A percentile compares a stretch with the other conserved stretches of the same genome.
phyloP scores from a whole-genome alignment of 2,797 vertebrate species.

The Alcedo quadribrachys region DNA sequence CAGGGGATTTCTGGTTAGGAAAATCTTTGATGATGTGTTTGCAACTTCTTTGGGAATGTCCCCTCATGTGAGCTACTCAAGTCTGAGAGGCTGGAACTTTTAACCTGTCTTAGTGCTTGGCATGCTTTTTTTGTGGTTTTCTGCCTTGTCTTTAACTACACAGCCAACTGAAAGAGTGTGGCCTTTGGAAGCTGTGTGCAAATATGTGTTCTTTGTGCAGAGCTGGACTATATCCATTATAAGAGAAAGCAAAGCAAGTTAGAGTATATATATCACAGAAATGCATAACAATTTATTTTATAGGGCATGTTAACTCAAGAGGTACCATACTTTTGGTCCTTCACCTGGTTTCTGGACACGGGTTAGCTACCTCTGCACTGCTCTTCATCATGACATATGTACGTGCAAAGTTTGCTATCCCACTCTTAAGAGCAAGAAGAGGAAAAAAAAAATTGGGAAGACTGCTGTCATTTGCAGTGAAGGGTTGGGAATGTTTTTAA shows the following conservation, averaged over 20 bases:
- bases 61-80: not conserved
- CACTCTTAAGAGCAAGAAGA: not conserved
- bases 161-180: fast-evolving
- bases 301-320: not conserved
- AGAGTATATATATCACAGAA: not conserved
- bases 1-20: constrained; percentile 15
- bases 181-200: not conserved
- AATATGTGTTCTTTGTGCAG: not conserved
- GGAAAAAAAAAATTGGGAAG: not conserved
- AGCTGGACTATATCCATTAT: not conserved
- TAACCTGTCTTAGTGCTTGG: not conserved
- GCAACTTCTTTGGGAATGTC: not conserved
- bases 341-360: not conserved
- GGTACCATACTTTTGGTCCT: not conserved
- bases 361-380: not conserved
- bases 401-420: not conserved
- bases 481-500: not conserved
- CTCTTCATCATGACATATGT: not conserved
- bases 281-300: not conserved
- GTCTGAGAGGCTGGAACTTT: not conserved
- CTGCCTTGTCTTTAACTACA: not conserved
- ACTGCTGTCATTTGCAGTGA: not conserved
- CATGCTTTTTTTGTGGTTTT: not conserved
- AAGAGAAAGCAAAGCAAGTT: constrained; percentile 28
- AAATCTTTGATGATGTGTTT: not conserved